phyloP scores from a whole-genome alignment of 2,888 invertebrate genomes.

The Cyclophora albipunctata region DNA sequence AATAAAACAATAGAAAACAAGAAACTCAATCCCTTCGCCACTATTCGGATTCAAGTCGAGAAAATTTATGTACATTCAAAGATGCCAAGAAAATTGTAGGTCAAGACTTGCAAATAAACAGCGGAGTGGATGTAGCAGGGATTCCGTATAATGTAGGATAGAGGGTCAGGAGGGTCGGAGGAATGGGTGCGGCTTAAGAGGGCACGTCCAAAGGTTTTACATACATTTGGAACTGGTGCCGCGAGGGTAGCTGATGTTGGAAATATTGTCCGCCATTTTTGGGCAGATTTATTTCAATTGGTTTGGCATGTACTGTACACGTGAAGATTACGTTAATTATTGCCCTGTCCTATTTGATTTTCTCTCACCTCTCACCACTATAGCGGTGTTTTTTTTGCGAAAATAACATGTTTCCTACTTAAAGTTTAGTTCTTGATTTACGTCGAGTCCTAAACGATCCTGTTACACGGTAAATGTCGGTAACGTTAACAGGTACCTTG shows the following conservation, averaged over 20 bases:
- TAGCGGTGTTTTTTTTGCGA: too few species aligned
- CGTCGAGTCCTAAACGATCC: too few species aligned
- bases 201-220: constrained; percentile 44
- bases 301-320: too few species aligned
- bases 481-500: too few species aligned
- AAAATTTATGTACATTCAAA: constrained; percentile 36
- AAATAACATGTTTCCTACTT: too few species aligned
- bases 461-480: too few species aligned
- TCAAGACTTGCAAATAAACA: constrained; percentile 43
- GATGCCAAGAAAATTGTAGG: constrained; percentile 40
- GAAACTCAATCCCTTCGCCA: neutral
- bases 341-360: too few species aligned
- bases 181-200: constrained; percentile 27
- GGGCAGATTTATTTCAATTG: too few species aligned
- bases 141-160: constrained; percentile 42
- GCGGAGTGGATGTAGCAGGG: constrained; percentile 36
- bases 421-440: too few species aligned
- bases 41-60: neutral
- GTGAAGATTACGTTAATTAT: too few species aligned
- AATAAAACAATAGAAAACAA: neutral
- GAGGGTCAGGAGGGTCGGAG: constrained; percentile 12
- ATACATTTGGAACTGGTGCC: constrained; percentile 36
- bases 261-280: too few species aligned
- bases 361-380: too few species aligned
- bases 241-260: constrained; percentile 8